Percentiles rank a stretch among this genome's conserved stretches.
Conservation (phyloP, 92 coral and sea anemone species). For the Bergia puertoricense region DNA sequence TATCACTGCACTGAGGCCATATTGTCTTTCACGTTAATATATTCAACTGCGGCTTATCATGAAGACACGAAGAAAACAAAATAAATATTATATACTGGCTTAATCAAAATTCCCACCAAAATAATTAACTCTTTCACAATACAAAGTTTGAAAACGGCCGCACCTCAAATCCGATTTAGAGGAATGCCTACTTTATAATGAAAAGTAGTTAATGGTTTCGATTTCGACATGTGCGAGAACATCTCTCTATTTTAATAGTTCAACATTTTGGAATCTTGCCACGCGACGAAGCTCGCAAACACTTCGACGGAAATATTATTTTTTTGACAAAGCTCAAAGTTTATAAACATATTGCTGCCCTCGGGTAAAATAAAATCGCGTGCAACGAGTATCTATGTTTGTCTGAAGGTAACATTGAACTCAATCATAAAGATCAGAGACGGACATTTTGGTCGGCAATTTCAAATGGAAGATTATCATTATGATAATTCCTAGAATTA, state of each 20-base stretch:
- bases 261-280: background rate
- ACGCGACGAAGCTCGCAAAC: background rate
- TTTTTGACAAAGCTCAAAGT: background rate
- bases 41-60: constrained; percentile 1
- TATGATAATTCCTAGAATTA: constrained; percentile 6
- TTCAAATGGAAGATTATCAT: background rate
- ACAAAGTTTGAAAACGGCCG: background rate
- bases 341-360: constrained; percentile 2
- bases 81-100: background rate
- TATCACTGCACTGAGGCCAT: background rate
- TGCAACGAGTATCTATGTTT: constrained; percentile 2
- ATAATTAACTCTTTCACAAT: background rate
- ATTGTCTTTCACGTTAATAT: background rate
- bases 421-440: background rate
- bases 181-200: background rate
- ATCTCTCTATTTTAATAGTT: no score
- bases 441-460: background rate
- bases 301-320: constrained; percentile 1
- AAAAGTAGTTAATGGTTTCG: background rate
- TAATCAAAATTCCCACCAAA: constrained; percentile 6
- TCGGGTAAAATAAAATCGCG: constrained; percentile 7
- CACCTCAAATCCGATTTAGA: constrained; percentile 6
- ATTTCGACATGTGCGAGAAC: background rate
- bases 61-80: background rate
- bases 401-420: background rate